Percentiles rank a stretch among this genome's conserved stretches.
Conservation (phyloP, 2,113 vertebrate genomes). For the Cephalopholis sonnerati region DNA sequence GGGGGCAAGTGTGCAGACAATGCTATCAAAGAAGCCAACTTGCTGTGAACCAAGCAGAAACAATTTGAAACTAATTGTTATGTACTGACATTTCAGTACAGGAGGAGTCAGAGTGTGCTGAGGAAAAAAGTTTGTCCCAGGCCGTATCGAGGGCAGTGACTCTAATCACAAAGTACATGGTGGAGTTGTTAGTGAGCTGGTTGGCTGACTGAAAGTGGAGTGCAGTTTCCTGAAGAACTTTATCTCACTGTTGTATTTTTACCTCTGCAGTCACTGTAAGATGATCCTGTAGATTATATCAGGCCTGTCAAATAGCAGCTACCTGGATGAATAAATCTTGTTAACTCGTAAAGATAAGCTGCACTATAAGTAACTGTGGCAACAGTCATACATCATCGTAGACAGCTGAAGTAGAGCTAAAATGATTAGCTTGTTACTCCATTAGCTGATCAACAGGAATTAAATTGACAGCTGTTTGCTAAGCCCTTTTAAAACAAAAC, state of each 20-base stretch:
- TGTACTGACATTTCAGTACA: slow-evolving; percentile 43
- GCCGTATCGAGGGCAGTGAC: neutral
- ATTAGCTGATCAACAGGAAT: neutral
- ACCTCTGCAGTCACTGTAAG: slow-evolving; percentile 27
- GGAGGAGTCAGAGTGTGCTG: slow-evolving; percentile 2
- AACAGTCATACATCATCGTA: neutral
- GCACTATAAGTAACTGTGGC: neutral
- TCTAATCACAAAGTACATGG: slow-evolving; percentile 19
- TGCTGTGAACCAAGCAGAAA: slow-evolving; percentile 15
- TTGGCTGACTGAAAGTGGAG: neutral
- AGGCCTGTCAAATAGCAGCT: slow-evolving; percentile 6
- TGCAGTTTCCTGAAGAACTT: slow-evolving; percentile 6
- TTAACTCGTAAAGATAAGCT: neutral
- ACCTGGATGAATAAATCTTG: neutral
- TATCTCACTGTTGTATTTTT: slow-evolving; percentile 23
- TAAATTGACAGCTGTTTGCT: neutral
- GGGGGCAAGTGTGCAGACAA: slow-evolving; percentile 8
- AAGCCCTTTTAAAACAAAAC: neutral
- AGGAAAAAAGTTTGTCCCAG: neutral
- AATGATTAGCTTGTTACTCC: neutral
- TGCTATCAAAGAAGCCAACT: slow-evolving; percentile 17
- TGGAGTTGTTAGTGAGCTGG: slow-evolving; percentile 20
- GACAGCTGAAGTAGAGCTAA: neutral
- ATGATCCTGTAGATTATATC: slow-evolving; percentile 26
- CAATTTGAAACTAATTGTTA: slow-evolving; percentile 39